phyloP scores from a whole-genome alignment of 92 coral and sea anemone genomes.

The Pocillopora grandis region DNA sequence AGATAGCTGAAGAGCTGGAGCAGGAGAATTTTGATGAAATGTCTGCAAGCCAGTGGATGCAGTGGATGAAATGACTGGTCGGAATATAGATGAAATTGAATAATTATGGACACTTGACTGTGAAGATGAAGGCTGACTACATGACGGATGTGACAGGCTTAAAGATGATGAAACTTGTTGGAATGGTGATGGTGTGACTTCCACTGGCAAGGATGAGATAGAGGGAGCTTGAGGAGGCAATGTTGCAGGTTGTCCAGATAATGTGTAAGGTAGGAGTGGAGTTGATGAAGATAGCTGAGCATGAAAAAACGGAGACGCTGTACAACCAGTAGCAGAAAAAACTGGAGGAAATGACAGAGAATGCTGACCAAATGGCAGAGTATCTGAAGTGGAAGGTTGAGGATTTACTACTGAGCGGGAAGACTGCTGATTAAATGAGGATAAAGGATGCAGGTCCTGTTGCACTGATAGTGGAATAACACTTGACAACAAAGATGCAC shows the following conservation, averaged over 20 bases:
- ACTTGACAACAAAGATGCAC: no score
- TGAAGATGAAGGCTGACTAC: background rate
- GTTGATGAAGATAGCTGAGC: conserved; percentile 2
- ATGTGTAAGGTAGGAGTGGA: conserved; percentile 1
- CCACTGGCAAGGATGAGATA: conserved; percentile 3
- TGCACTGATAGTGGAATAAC: no score
- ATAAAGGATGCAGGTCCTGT: no score
- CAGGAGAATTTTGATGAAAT: no score
- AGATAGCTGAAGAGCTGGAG: no score
- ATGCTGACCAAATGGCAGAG: no score
- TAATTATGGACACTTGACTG: background rate
- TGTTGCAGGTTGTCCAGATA: conserved; percentile 16
- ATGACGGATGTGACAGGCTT: background rate
- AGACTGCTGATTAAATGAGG: background rate
- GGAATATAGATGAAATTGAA: no score
- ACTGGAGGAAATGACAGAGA: background rate
- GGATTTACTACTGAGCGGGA: background rate
- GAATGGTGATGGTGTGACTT: conserved; percentile 6
- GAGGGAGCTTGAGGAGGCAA: conserved; percentile 10
- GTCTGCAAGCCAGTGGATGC: no score
- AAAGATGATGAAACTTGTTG: background rate
- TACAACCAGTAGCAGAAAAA: background rate
- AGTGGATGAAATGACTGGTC: no score
- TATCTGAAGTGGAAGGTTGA: no score
- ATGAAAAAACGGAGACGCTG: background rate